Evolutionary conservation across 2,113 vertebrate species (phyloP).

Genomic region (Apodemus sylvaticus): DNA sequence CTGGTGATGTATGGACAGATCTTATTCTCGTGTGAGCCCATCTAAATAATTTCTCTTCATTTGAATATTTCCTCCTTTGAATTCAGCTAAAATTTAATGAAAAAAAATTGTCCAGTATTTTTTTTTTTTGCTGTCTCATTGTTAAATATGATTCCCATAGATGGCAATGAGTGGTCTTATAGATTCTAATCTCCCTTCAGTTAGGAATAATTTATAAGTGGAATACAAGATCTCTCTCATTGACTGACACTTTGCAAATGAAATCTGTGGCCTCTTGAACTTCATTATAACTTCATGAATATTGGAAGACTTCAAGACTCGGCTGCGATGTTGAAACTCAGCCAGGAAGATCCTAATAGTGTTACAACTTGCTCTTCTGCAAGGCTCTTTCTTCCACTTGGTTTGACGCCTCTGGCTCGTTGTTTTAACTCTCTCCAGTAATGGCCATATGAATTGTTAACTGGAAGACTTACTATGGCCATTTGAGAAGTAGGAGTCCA

Average conservation of each 20-base stretch:
- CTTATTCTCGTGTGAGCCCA: neutral
- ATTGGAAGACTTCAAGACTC: slow-evolving; percentile 70
- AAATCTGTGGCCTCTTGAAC: slow-evolving; percentile 75
- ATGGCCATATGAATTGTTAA: neutral
- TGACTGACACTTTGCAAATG: slow-evolving; percentile 78
- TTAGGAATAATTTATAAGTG: slow-evolving; percentile 71
- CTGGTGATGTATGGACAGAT: slow-evolving; percentile 20
- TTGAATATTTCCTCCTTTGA: slow-evolving; percentile 26
- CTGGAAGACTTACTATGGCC: neutral
- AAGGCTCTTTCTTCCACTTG: neutral
- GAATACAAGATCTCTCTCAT: slow-evolving; percentile 66
- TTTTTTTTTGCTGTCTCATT: neutral
- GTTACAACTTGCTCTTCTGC: neutral
- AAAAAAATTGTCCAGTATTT: neutral
- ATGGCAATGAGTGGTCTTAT: slow-evolving; percentile 33
- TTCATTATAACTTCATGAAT: slow-evolving; percentile 78
- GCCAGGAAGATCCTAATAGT: neutral
- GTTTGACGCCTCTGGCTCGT: neutral
- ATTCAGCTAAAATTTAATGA: slow-evolving; percentile 53
- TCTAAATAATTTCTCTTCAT: slow-evolving; percentile 48
- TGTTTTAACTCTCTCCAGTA: neutral
- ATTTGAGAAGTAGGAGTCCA: neutral
- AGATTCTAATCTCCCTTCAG: slow-evolving; percentile 64
- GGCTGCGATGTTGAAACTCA: slow-evolving; percentile 59
- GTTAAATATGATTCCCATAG: slow-evolving; percentile 23